phyloP scores from a whole-genome alignment of 2,113 vertebrate species.

The Maccullochella peelii region DNA sequence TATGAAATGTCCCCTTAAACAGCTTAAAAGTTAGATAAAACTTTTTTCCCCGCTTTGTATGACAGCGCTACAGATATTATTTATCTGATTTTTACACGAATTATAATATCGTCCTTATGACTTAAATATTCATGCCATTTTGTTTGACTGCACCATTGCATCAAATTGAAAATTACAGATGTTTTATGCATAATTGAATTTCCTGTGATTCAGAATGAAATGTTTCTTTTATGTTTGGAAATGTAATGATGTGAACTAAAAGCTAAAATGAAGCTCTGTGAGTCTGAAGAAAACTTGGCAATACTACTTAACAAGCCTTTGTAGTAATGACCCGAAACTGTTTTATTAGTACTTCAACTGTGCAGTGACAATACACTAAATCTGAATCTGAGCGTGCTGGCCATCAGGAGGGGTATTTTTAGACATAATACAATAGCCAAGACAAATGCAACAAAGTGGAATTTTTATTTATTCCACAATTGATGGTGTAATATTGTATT shows the following conservation, averaged over 20 bases:
- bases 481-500: conserved; percentile 4
- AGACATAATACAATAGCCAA: neutral
- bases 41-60: neutral
- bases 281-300: neutral
- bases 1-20: neutral
- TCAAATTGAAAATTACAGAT: conserved; percentile 21
- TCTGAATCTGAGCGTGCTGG: neutral
- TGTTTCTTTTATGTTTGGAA: conserved; percentile 18
- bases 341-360: conserved; percentile 9
- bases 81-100: neutral
- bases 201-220: neutral
- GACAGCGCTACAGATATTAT: neutral
- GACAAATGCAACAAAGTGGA: neutral
- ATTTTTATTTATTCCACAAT: conserved; percentile 22
- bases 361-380: conserved; percentile 10
- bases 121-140: conserved; percentile 14
- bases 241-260: conserved; percentile 32
- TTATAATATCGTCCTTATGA: neutral
- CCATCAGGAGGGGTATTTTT: neutral
- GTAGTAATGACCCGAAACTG: neutral
- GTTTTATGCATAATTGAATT: conserved; percentile 28
- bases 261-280: conserved; percentile 12
- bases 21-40: conserved; percentile 2
- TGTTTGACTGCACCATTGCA: conserved; percentile 12
- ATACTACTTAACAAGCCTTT: neutral